Evolutionary conservation across 1,140 invertebrate species (phyloP).

Genomic region (Holcopasites calliopsidis): DNA sequence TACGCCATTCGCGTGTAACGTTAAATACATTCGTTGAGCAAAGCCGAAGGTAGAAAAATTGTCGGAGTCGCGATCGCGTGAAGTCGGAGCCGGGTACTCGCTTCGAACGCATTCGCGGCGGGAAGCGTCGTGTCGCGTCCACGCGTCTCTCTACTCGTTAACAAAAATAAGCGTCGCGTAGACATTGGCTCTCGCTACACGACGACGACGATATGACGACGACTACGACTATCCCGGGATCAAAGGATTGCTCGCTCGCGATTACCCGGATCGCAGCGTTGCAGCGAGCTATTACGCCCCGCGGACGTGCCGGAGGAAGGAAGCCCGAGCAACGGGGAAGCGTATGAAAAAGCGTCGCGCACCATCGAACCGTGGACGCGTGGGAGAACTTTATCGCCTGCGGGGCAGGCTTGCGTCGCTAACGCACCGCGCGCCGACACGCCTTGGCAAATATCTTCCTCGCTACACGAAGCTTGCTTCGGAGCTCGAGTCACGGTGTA

Average conservation of each 20-base stretch:
- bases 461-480: slow-evolving; percentile 43
- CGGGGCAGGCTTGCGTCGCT: slow-evolving; percentile 36
- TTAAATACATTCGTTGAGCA: slow-evolving; percentile 51
- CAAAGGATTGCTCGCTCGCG: background rate
- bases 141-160: slow-evolving; percentile 66
- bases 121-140: slow-evolving; percentile 38
- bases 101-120: slow-evolving; percentile 14
- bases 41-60: slow-evolving; percentile 58
- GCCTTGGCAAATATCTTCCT: slow-evolving; percentile 69
- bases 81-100: background rate
- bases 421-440: slow-evolving; percentile 73
- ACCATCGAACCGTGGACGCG: too few relatives aligned
- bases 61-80: slow-evolving; percentile 24
- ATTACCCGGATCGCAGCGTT: background rate
- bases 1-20: slow-evolving; percentile 17
- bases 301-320: too few relatives aligned
- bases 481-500: slow-evolving; percentile 46
- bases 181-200: slow-evolving; percentile 51
- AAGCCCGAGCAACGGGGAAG: too few relatives aligned
- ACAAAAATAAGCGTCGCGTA: slow-evolving; percentile 71
- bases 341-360: too few relatives aligned
- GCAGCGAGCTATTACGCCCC: too few relatives aligned
- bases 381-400: slow-evolving; percentile 44
- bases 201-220: too few relatives aligned
- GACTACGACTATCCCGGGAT: slow-evolving; percentile 9